These are phyloP conservation scores for Emydura subglobosa DNA, from an alignment of 2,113 vertebrate species.

Conservation along the genomic window DNA sequence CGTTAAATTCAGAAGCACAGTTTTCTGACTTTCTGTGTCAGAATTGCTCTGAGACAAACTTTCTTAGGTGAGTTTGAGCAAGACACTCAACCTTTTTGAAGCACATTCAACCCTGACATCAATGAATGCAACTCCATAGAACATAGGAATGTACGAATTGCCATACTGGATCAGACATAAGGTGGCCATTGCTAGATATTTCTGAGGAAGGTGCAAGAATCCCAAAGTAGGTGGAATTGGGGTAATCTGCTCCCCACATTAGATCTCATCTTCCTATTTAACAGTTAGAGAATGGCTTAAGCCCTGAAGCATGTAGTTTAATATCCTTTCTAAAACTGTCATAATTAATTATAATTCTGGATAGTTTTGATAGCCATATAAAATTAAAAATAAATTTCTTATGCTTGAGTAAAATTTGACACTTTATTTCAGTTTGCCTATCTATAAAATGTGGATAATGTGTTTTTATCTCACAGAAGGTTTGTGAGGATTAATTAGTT, in stretches of 20 bases:
- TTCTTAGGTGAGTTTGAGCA: not conserved
- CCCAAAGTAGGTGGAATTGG: not conserved
- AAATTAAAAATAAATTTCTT: not conserved
- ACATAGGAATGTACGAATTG: not conserved
- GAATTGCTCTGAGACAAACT: not conserved
- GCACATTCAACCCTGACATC: not conserved
- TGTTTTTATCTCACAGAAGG: not conserved
- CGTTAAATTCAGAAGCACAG: not conserved
- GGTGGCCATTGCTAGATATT: not conserved
- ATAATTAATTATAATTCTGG: not conserved
- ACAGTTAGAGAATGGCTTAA: not conserved
- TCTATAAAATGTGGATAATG: rapidly evolving
- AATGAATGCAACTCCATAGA: not conserved
- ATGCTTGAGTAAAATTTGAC: not conserved
- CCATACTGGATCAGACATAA: not conserved
- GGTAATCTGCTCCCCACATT: not conserved
- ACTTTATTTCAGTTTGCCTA: not conserved
- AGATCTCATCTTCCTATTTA: not conserved
- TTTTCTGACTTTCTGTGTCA: not conserved
- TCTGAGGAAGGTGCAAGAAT: not conserved
- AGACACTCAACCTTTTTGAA: not conserved
- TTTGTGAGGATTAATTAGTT: not conserved
- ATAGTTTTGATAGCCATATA: not conserved
- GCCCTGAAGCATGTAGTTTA: not conserved
- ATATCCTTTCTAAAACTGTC: not conserved